Evolutionary conservation across 2,888 invertebrate genomes (phyloP).

Genomic region (Tetanocera ferruginea): DNA sequence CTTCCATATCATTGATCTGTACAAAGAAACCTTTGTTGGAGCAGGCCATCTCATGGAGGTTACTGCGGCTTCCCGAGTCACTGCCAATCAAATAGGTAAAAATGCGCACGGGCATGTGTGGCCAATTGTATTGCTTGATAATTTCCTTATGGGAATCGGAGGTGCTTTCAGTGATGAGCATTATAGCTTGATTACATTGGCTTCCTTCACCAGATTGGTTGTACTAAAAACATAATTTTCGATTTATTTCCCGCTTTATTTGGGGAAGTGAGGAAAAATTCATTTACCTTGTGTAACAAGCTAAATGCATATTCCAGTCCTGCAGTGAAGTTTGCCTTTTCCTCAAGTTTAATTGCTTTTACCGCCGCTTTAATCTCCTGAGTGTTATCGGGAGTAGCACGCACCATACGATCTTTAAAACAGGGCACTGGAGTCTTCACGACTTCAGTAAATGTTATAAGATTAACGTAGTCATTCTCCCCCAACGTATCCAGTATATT

Average conservation of each 20-base stretch:
- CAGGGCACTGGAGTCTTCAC: slow-evolving; percentile 90
- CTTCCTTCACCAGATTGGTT: slow-evolving; percentile 88
- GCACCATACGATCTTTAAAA: slow-evolving; percentile 88
- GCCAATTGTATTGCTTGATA: slow-evolving; percentile 89
- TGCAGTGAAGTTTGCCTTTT: slow-evolving; percentile 91
- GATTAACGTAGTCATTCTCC: slow-evolving; percentile 97
- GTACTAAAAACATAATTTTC: slow-evolving; percentile 72
- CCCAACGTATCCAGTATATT: slow-evolving; percentile 94
- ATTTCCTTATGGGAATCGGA: slow-evolving; percentile 77
- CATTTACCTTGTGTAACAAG: slow-evolving; percentile 84
- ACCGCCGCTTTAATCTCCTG: slow-evolving; percentile 84
- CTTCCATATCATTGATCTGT: slow-evolving; percentile 88
- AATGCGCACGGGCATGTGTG: slow-evolving; percentile 93
- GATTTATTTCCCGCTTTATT: slow-evolving; percentile 23
- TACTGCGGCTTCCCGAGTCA: slow-evolving; percentile 88
- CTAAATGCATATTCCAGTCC: slow-evolving; percentile 94
- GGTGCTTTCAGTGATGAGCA: slow-evolving; percentile 95
- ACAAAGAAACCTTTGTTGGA: slow-evolving; percentile 90
- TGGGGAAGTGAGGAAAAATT: neutral
- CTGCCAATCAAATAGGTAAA: slow-evolving; percentile 97
- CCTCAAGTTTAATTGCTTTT: slow-evolving; percentile 80
- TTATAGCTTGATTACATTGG: slow-evolving; percentile 98
- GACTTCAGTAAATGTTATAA: slow-evolving; percentile 89
- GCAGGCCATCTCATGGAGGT: slow-evolving; percentile 96
- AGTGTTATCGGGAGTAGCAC: slow-evolving; percentile 87